Evolutionary conservation across 2,888 invertebrate genomes (phyloP), one percentile per base, ranked within the genome.

Genomic region (Sturmia bella): DNA sequence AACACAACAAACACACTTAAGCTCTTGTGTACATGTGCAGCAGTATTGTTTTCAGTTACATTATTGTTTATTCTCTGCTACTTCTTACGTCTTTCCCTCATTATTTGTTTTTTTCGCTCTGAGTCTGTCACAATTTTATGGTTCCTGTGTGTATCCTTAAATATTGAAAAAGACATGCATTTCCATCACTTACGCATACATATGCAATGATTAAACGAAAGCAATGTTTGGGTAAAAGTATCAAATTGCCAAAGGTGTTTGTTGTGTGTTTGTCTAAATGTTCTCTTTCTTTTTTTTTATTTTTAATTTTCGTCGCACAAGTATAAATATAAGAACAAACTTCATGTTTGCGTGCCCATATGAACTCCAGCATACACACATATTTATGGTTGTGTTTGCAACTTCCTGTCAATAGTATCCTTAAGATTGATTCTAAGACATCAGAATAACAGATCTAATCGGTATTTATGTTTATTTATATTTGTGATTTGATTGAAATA

Each of bases 11-110:
- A 32, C 32, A 32, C 32, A 63, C 54, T 81, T 76, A 77, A 81
- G 68, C 72, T 63, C 54, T 63, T 73, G 50, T 73, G 77, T 81
- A 77, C 81, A 81, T 81, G 81, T 77, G 81, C 81, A 79, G 78
- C 81, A 79, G 78, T 54, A 61, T 73, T 79, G 73, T 79, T 79
- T 52, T 59, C 72, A 61, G 72, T 79, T 79, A 73, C 52, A 79
- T 45, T 73, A 59, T 57, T 72, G 12, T 63, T 48, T 41, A 21
- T n/a, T 39, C 21, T 52, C 1, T 39, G 5, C 54, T 61, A 54
- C 48, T 57, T 32, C 57, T 59, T 68, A 43, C 7, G 39, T 54
- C 41, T 68, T 66, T 19, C 57, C 39, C 39, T 48, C 32, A 15
- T 48, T 57, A 57, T 74, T 32, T 57, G 13, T 41, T n/a, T 19